Conservation (phyloP, 2,888 invertebrate genomes). For the Pandemis corylana region DNA sequence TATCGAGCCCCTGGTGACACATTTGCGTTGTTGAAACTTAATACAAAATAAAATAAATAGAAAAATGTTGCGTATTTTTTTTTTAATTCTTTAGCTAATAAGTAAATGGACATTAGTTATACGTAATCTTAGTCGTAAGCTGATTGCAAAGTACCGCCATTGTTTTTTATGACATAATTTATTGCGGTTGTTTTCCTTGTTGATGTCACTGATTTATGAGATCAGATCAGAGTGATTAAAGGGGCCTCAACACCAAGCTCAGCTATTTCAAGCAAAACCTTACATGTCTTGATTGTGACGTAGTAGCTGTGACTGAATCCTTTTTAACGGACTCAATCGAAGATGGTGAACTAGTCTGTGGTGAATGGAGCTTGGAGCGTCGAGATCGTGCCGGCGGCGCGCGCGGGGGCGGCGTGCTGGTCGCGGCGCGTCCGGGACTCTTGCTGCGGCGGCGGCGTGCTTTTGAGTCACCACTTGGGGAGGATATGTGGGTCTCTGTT, state of each 20-base stretch:
- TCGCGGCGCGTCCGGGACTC: neutral
- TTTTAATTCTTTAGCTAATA: too few relatives aligned
- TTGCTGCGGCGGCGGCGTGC: neutral
- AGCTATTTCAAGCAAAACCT: neutral
- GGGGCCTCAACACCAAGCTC: slow-evolving; percentile 8
- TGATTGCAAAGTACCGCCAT: neutral
- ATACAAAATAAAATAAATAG: too few relatives aligned
- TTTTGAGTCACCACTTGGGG: neutral
- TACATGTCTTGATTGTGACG: neutral
- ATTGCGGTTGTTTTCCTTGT: neutral
- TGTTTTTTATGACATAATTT: neutral
- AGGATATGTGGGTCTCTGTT: neutral
- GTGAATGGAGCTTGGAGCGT: neutral
- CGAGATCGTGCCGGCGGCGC: neutral
- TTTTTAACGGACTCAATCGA: neutral
- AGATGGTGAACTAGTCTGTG: neutral
- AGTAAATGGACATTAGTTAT: neutral
- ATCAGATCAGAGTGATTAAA: neutral
- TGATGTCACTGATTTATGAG: neutral
- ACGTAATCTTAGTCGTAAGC: neutral
- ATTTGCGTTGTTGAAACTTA: too few relatives aligned
- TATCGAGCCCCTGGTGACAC: too few relatives aligned
- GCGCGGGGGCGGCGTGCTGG: neutral
- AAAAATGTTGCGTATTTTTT: too few relatives aligned
- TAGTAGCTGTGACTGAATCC: neutral